phyloP scores from a whole-genome alignment of 2,888 invertebrate genomes.

The Polydrusus pterygomalis region DNA sequence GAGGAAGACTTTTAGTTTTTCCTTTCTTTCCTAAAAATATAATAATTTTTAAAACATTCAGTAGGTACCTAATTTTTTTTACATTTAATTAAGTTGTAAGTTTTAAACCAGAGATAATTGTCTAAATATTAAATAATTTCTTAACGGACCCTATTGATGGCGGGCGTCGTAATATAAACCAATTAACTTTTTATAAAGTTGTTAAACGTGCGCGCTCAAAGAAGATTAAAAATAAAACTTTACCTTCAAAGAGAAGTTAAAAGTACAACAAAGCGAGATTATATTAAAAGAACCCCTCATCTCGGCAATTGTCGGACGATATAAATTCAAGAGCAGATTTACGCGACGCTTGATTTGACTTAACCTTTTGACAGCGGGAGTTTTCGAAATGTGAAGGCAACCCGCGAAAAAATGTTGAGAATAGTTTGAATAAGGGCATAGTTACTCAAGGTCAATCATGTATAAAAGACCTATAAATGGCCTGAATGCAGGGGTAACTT shows the following conservation, averaged over 20 bases:
- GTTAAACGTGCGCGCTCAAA: slow-evolving; percentile 47
- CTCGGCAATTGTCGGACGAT: slow-evolving; percentile 60
- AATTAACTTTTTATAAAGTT: slow-evolving; percentile 57
- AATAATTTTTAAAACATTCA: no score
- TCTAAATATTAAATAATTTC: slow-evolving; percentile 27
- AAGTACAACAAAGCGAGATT: slow-evolving; percentile 53
- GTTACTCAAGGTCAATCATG: no score
- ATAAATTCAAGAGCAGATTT: slow-evolving; percentile 66
- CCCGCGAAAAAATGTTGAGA: no score
- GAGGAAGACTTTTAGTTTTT: no score
- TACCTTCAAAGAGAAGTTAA: slow-evolving; percentile 55
- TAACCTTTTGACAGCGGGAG: slow-evolving; percentile 61
- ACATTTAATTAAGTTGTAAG: slow-evolving; percentile 2
- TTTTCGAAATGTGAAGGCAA: slow-evolving; percentile 4
- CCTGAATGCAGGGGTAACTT: no score
- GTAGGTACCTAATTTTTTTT: no score
- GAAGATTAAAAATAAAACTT: slow-evolving; percentile 57
- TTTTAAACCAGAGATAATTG: slow-evolving; percentile 56
- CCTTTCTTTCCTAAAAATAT: no score
- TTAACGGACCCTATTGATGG: slow-evolving; percentile 10
- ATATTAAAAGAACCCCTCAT: slow-evolving; percentile 56
- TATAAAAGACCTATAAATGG: no score
- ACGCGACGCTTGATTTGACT: slow-evolving; percentile 66
- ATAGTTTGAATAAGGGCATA: no score
- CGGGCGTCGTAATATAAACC: slow-evolving; percentile 39